phyloP scores from a whole-genome alignment of 2,113 vertebrate genomes.

The Pedionomus torquatus region DNA sequence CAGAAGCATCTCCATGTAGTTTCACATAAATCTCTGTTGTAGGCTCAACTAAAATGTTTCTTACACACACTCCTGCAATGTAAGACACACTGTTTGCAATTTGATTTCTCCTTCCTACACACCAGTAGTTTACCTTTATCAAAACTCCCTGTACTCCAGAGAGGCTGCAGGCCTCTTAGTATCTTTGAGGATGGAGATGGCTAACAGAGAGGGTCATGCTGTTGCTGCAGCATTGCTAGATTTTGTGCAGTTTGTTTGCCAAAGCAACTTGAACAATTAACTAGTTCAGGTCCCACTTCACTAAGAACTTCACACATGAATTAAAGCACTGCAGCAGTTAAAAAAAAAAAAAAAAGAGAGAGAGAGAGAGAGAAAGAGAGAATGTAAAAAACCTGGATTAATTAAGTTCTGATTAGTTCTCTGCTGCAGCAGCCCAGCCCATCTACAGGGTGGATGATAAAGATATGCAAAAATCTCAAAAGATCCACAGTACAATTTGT shows the following conservation, averaged over 20 bases:
- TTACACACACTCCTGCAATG: rapidly evolving
- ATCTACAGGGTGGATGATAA: not conserved
- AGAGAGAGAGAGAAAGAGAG: too few relatives aligned
- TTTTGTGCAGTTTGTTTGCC: not conserved
- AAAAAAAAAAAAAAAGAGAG: not conserved
- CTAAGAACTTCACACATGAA: not conserved
- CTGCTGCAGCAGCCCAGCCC: not conserved
- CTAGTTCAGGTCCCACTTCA: not conserved
- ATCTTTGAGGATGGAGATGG: not conserved
- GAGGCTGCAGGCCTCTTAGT: not conserved
- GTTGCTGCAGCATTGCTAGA: not conserved
- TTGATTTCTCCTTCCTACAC: not conserved
- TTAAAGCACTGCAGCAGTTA: not conserved
- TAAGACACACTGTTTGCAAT: not conserved
- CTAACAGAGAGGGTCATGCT: not conserved
- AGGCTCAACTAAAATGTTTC: not conserved
- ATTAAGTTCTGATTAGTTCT: not conserved
- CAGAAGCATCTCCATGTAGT: not conserved
- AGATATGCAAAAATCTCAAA: not conserved
- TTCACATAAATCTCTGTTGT: not conserved
- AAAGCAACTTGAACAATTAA: not conserved
- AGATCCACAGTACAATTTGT: not conserved
- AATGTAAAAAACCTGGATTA: rapidly evolving
- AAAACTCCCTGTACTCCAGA: not conserved
- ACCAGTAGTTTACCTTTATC: not conserved